These are phyloP conservation scores for Lasioglossum oenotherae DNA, from an alignment of 2,888 invertebrate genomes.

Conservation along the genomic window DNA sequence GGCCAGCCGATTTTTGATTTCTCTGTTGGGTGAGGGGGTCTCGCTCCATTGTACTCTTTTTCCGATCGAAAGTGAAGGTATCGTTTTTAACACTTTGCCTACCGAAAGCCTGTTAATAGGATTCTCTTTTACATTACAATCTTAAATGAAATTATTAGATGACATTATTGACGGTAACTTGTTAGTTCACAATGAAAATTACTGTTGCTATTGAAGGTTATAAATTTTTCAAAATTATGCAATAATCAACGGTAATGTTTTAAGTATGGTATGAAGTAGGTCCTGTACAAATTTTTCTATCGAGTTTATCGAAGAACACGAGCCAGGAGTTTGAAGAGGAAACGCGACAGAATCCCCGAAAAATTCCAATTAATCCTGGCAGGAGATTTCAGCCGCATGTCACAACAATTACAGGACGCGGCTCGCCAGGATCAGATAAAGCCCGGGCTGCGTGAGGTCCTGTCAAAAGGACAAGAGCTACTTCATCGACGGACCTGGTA, in stretches of 20 bases:
- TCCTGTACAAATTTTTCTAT: no score
- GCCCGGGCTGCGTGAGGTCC: constrained; percentile 44
- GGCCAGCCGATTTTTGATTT: constrained; percentile 22
- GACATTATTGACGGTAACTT: no score
- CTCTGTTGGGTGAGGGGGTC: background rate
- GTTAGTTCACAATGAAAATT: no score
- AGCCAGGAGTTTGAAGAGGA: no score
- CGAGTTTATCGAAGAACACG: no score
- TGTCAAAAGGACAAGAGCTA: constrained; percentile 58
- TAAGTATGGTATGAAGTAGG: background rate
- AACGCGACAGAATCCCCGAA: background rate
- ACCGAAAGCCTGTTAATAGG: no score
- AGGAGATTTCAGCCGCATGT: background rate
- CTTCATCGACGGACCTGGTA: constrained; percentile 48
- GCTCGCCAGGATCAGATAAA: constrained; percentile 60
- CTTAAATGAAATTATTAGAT: no score
- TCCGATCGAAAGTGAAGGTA: background rate
- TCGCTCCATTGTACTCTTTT: background rate
- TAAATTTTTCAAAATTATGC: no score
- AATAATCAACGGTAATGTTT: no score
- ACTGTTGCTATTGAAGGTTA: no score
- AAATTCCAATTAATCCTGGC: background rate
- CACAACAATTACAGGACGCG: constrained; percentile 3
- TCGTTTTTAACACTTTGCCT: background rate
- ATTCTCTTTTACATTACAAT: no score